Evolutionary conservation across 2,113 vertebrate genomes (phyloP).

Genomic region (Peromyscus californicus): DNA sequence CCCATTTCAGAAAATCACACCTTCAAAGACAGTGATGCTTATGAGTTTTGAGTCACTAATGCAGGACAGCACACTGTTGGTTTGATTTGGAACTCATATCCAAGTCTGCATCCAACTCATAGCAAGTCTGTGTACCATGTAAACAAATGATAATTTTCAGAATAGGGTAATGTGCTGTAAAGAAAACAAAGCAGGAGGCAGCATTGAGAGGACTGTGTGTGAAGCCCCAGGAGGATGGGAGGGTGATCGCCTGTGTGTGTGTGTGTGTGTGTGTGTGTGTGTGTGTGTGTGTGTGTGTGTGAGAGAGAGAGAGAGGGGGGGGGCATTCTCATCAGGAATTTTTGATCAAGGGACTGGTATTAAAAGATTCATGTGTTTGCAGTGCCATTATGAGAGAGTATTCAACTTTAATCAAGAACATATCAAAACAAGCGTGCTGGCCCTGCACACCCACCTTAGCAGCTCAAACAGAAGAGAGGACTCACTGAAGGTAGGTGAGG

Average conservation of each 20-base stretch:
- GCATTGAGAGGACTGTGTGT: neutral
- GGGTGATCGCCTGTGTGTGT: neutral
- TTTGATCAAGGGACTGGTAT: neutral
- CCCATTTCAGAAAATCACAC: slow-evolving; percentile 26
- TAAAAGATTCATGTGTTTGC: neutral
- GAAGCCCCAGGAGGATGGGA: neutral
- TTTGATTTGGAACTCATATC: neutral
- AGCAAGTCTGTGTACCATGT: neutral
- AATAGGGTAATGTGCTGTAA: neutral
- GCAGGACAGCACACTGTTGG: neutral
- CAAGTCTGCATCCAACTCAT: neutral
- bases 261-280: neutral
- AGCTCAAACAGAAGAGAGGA: neutral
- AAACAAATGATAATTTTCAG: neutral
- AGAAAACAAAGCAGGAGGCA: neutral
- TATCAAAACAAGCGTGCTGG: neutral
- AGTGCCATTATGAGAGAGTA: neutral
- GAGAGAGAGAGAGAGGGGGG: neutral
- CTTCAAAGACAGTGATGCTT: neutral
- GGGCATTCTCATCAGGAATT: neutral
- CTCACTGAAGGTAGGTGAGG: neutral
- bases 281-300: neutral
- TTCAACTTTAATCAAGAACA: neutral
- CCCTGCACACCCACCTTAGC: neutral
- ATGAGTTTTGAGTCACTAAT: neutral